A percentile compares a stretch with the other conserved stretches of the same genome.
Evolutionary conservation across 1,140 invertebrate genomes (phyloP).

Genomic region (Cydia pomonella): DNA sequence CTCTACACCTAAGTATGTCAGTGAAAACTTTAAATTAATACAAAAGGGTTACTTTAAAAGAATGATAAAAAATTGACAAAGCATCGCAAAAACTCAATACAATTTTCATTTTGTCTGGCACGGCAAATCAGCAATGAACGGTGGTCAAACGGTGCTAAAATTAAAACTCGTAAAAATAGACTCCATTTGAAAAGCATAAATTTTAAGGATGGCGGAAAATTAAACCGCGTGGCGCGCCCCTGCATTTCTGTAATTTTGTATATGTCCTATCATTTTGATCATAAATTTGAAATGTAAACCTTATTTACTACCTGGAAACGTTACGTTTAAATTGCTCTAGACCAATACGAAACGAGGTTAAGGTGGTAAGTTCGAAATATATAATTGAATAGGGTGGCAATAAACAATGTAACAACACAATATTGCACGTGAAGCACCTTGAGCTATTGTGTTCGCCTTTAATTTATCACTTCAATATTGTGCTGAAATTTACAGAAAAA

Average conservation of each 20-base stretch:
- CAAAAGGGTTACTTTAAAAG: neutral
- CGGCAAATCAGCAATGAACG: constrained; percentile 26
- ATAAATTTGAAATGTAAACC: neutral
- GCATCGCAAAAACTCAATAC: constrained; percentile 15
- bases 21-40: neutral
- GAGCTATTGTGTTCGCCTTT: constrained; percentile 35
- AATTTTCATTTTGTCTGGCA: constrained; percentile 14
- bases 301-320: neutral
- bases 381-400: constrained; percentile 43
- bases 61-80: neutral
- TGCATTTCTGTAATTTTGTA: constrained; percentile 39
- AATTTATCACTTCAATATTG: constrained; percentile 45
- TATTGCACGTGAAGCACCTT: constrained; percentile 41
- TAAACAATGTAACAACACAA: constrained; percentile 46
- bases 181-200: constrained; percentile 49
- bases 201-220: constrained; percentile 63
- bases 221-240: constrained; percentile 58
- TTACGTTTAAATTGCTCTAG: neutral
- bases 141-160: constrained; percentile 24
- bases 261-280: neutral
- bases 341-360: neutral
- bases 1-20: no score
- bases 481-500: constrained; percentile 31
- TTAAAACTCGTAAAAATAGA: constrained; percentile 36
- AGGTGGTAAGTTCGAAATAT: constrained; percentile 36